Base-by-base conservation (phyloP, 2,888 invertebrate genomes). In the Actias luna region DNA sequence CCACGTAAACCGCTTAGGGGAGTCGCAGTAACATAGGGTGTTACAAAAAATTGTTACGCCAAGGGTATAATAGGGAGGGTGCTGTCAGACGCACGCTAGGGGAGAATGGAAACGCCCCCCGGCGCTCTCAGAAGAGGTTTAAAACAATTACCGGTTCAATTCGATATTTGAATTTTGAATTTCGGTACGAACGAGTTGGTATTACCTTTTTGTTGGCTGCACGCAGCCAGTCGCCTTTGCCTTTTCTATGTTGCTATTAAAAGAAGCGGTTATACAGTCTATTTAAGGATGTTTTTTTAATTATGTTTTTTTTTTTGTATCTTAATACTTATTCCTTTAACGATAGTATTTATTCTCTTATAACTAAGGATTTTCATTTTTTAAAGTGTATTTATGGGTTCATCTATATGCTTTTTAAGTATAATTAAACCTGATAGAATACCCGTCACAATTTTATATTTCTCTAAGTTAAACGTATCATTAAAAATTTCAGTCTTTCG, bases 1-100 rank as follows among this genome's bases (percentile, higher is more conserved):
- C 55, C 55, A 55, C 55, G 29, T 55, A 55, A 55, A 55, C 55
- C 55, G 55, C 29, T 59, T 59, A 59, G 22, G 36, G 36, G 59
- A 59, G 55, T 55, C 55, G 22, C 46, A 12, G 46, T 55, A 63
- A 63, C 63, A 63, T 39, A 72, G 87, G 85, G 88, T 87, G 88
- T 87, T 86, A 87, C 87, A 88, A 89, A 89, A 89, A 89, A 87
- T 80, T 79, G 80, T 77, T 83, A 82, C 86, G 86, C 84, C 79
- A 65, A 76, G 83, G 80, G 78, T 72, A 73, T 73, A 75, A 75
- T 75, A 71, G 70, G 78, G 74, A 75, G 73, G 84, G 86, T 85
- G 77, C 82, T 80, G 88, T 87, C 88, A 88, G 66, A 66, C 66
- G 76, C 88, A 88, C 67, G 82, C 78, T 80, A 80, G 70, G 71